Evolutionary conservation across 1,140 invertebrate genomes (phyloP).

Genomic region (Drosophila cardini): DNA sequence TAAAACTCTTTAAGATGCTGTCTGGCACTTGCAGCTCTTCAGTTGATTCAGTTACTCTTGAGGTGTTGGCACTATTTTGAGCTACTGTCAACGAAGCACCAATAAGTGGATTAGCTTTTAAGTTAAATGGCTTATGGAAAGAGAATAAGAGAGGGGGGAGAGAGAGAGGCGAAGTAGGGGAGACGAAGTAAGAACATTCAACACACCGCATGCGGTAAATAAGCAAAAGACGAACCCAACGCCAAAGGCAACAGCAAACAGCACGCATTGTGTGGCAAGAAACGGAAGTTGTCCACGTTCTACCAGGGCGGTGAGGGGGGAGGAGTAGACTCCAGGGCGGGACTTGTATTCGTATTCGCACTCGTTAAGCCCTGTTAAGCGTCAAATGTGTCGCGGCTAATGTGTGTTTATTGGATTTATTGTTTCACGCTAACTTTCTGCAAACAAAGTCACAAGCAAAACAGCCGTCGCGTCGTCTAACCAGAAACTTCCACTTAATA

Average conservation of each 20-base stretch:
- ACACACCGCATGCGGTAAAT: constrained; percentile 60
- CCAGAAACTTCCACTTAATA: constrained; percentile 1
- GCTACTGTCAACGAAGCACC: constrained; percentile 36
- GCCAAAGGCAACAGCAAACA: constrained; percentile 19
- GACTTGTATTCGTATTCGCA: constrained; percentile 31
- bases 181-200: constrained; percentile 11
- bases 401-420: constrained; percentile 70
- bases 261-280: constrained; percentile 26
- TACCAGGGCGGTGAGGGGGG: neutral
- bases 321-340: neutral
- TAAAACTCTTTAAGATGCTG: constrained; percentile 32
- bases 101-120: constrained; percentile 67
- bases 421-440: constrained; percentile 59
- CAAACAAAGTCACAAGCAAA: constrained; percentile 36
- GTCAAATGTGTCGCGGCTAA: constrained; percentile 67
- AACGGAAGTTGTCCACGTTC: constrained; percentile 35
- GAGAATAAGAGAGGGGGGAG: neutral
- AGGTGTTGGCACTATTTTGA: constrained; percentile 35
- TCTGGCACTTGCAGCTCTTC: constrained; percentile 1
- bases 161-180: neutral
- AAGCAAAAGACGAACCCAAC: constrained; percentile 35
- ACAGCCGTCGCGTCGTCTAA: constrained; percentile 20
- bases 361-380: constrained; percentile 60
- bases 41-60: constrained; percentile 34
- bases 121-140: constrained; percentile 49